Evolutionary conservation across 2,888 invertebrate genomes (phyloP), one percentile per base, ranked within the genome.

Genomic region (Camptogramma bilineatum): DNA sequence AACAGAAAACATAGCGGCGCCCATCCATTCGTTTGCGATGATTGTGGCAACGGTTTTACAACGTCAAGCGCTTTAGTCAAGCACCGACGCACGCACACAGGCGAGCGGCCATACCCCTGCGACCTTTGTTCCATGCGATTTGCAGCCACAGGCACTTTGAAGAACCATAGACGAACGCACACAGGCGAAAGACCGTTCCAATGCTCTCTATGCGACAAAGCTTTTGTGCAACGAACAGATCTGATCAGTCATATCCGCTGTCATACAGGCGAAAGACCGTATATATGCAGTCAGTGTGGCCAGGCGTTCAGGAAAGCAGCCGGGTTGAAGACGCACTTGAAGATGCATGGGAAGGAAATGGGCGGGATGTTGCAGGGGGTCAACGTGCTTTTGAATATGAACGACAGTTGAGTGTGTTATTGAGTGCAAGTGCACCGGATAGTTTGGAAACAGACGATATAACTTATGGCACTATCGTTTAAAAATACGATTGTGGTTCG

Each of bases 151-250:
- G 94, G 94, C 0, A 94, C 95, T 0, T 76, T 95, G 0, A 95
- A 94, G 73, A 95, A 95, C 73, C 92, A 92, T 10, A 18, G 66
- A 0, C 80, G 95, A 0, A 94, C 94, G 0, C 95, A 95, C 62
- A 95, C 95, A 0, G 95, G 95, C 0, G 95, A 95, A 68, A 83
- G 94, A 2, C 95, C 95, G 0, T 94, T 88, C 70, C 91, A 91
- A 28, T 95, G 95, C 60, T 87, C 87, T 0, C 90, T 89, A 54
- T 95, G 95, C 66, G 88, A 94, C 1, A 94, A 94, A 67, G 92
- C 93, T 0, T 95, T 95, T 54, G 93, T 94, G 0, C 95, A 95
- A 69, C 80, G 93, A 0, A 94, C 94, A n/a, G 95, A 95, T 66
- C 82, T 94, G 19, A 85, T 94, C 0, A 90, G 91, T 0, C 94